Percentiles rank a stretch among this genome's conserved stretches.
These are phyloP conservation scores for Parnassius orleans DNA, from an alignment of 2,888 invertebrate genomes.

Conservation along the genomic window DNA sequence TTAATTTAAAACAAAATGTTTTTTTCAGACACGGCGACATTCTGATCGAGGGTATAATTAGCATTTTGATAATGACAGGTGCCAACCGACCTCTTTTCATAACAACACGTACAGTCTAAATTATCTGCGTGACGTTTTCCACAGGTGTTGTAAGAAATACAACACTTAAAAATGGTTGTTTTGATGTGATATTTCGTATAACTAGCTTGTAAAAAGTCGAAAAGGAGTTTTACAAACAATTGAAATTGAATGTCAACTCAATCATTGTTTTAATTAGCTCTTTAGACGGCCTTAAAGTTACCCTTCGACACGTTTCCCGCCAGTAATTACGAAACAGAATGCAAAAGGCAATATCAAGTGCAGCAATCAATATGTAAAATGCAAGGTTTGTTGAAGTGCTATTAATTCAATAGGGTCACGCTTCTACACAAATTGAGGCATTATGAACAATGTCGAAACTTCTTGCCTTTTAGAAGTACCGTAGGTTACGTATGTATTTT, in stretches of 20 bases:
- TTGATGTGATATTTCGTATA: too few species aligned
- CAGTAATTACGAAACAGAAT: conserved; percentile 12
- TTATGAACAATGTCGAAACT: too few species aligned
- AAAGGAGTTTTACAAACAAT: too few species aligned
- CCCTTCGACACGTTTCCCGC: conserved; percentile 17
- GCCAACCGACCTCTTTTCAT: too few species aligned
- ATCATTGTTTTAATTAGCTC: conserved; percentile 17
- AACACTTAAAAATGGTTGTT: too few species aligned
- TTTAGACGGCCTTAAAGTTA: conserved; percentile 13
- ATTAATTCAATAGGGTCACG: not conserved
- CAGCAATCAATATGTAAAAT: conserved; percentile 5
- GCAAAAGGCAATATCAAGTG: conserved; percentile 9
- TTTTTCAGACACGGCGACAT: not conserved
- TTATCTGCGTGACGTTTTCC: too few species aligned
- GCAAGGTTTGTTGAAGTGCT: conserved; percentile 3
- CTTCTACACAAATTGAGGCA: not conserved
- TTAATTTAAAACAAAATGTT: not conserved
- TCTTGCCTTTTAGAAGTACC: too few species aligned
- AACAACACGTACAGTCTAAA: too few species aligned
- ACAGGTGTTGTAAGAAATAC: too few species aligned
- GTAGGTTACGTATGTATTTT: too few species aligned
- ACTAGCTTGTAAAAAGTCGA: too few species aligned
- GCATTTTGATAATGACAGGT: not conserved
- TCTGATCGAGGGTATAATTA: not conserved
- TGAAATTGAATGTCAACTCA: not conserved